Conservation (phyloP, 1,140 invertebrate genomes). For the Hormaphis cornu region DNA sequence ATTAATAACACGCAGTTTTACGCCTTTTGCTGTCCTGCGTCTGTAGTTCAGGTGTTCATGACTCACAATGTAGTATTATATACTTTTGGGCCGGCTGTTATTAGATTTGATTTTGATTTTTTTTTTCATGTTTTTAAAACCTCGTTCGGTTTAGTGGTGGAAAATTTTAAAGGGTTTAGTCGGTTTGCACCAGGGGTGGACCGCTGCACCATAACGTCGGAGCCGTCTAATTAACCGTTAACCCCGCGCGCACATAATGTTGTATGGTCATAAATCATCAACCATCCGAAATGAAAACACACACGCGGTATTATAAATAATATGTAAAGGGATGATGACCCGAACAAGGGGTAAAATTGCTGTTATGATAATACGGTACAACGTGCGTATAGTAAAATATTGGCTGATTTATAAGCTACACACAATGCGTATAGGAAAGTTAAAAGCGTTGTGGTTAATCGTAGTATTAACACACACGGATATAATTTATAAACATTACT, state of each 20-base stretch:
- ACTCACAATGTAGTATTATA: background rate
- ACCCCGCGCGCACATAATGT: background rate
- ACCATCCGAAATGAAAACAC: constrained; percentile 28
- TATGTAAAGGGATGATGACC: constrained; percentile 20
- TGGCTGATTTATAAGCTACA: constrained; percentile 3
- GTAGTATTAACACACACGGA: background rate
- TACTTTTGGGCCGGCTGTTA: background rate
- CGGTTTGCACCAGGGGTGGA: constrained; percentile 18
- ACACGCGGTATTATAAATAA: constrained; percentile 10
- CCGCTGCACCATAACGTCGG: constrained; percentile 7
- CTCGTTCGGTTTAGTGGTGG: background rate
- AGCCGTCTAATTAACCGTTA: constrained; percentile 17
- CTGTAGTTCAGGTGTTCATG: background rate
- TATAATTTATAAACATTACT: background rate
- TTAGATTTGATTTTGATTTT: constrained; percentile 25
- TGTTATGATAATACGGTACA: constrained; percentile 26
- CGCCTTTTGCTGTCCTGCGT: background rate
- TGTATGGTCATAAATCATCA: constrained; percentile 30
- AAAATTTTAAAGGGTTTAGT: constrained; percentile 25
- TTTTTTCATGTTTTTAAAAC: background rate
- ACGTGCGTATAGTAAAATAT: background rate
- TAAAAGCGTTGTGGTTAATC: no score
- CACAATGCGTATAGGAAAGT: background rate
- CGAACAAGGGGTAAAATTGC: background rate
- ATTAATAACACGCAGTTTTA: background rate